Evolutionary conservation across 1,140 invertebrate species (phyloP), one percentile per base, ranked within the genome.

Genomic region (Rhyzopertha dominica): DNA sequence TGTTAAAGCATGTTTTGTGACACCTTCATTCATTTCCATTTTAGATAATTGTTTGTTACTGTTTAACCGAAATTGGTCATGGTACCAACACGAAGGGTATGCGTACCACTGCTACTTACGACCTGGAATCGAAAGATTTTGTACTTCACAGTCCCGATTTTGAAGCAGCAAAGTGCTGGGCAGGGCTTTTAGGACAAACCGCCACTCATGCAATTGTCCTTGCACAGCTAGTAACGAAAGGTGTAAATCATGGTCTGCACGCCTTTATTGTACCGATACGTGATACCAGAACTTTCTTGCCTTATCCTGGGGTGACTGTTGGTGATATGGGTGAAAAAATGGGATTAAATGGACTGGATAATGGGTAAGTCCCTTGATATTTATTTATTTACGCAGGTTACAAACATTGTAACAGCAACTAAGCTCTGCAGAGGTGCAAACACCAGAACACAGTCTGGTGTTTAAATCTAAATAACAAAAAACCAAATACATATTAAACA

Each of bases 121-220:
- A 96, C 66, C 72, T 79, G 0, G 67, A 69, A 16, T 81, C 76
- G 2, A 69, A 85, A 71, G 77, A 82, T 62, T 97, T 96, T 71
- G 74, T 95, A 18, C 70, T 98, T 8, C 80, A 95, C 65, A 87
- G 91, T 0, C 91, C 93, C 0, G 85, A 92, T 66, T 89, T 95
- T 72, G 85, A 95, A 70, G 90, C 92, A 12, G 87, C 90, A 24
- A 98, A 98, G 76, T 93, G 90, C 70, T 98, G 94, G 95, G 78
- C 84, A 55, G 91, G 90, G 51, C 85, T 85, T 70, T 73, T 95
- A 68, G 87, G 89, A 5, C 82, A 95, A 76, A 81, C 78, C 25
- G 85, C 89, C 30, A 94, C 90, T 0, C 86, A 95, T 66, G 86
- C 85, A 0, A 63, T 93, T 20, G 77, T 94, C 9, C 96, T 88